Evolutionary conservation across 2,888 invertebrate species (phyloP), one percentile per base, ranked within the genome.

Genomic region (Trissoscelio sp.): DNA sequence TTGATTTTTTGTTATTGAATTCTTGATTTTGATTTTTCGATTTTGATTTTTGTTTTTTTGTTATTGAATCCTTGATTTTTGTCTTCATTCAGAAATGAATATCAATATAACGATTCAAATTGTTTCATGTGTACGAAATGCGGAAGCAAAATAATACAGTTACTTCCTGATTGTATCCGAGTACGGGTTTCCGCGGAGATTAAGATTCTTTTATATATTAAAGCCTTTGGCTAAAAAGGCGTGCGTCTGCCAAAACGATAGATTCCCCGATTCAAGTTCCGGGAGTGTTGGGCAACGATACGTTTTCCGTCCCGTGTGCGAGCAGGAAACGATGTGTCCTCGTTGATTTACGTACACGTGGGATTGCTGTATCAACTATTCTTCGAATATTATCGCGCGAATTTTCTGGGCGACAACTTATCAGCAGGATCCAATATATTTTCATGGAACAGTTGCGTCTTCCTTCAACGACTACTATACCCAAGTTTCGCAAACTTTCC

Each of bases 321-420:
- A 84, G 85, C 85, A 87, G 88, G 88, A 88, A 88, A 85, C 83
- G 85, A 88, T 87, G 87, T 84, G 85, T 88, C 86, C 86, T 57
- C 81, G 74, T 82, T 88, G 88, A 88, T 88, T 87, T 88, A 88
- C 85, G 85, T 64, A 69, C 62, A 69, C 77, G 16, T 53, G 67
- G 60, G 77, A 77, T 53, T 55, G 62, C 77, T 55, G 60, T 62
- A 70, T 77, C 69, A 77, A 77, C 77, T 55, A 77, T 77, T 67
- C 69, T 69, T 77, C 69, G 62, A 77, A 69, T 69, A 69, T 69
- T 77, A 77, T 77, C 77, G 69, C 69, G 53, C 69, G 62, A 77
- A 70, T 69, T 77, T 77, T 69, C 69, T 31, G 39, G 77, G 51
- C 77, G 67, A 69, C 77, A 62, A 77, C 51, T 77, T 77, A 77